phyloP scores from a whole-genome alignment of 1,140 invertebrate species.

The Tetramorium parvispinum region DNA sequence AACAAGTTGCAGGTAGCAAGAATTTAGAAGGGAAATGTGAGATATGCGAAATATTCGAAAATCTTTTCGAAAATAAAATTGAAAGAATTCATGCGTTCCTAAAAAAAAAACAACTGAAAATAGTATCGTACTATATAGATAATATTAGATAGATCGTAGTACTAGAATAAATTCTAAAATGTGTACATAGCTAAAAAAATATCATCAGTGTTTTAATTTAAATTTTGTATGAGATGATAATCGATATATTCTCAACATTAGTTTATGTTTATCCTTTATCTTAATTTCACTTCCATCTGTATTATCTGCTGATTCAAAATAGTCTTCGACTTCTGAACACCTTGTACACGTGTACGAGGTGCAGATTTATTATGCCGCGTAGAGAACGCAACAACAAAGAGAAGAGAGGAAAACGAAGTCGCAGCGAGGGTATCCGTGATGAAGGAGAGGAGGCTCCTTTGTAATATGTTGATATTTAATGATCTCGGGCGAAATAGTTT shows the following conservation, averaged over 20 bases:
- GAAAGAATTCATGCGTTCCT: not conserved
- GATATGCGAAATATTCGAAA: not conserved
- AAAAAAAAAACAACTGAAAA: not conserved
- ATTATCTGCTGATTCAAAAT: not conserved
- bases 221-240: not conserved
- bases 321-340: not conserved
- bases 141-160: not conserved
- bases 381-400: constrained; percentile 60
- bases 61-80: not conserved
- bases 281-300: not conserved
- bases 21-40: not conserved
- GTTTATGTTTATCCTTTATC: not conserved
- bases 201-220: not conserved
- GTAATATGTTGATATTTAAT: constrained; percentile 82
- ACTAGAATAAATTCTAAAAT: not conserved
- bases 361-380: constrained; percentile 76
- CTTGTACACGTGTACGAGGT: constrained; percentile 44
- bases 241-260: not conserved
- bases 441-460: constrained; percentile 61
- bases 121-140: too few relatives aligned
- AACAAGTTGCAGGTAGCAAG: not conserved
- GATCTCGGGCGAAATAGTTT: constrained; percentile 79
- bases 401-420: constrained; percentile 21
- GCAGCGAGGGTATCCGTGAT: constrained; percentile 13
- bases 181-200: not conserved